Evolutionary conservation across 37 sponge, comb jelly and placozoan genomes (phyloP).

Genomic region (Aphrocallistes beatrix): DNA sequence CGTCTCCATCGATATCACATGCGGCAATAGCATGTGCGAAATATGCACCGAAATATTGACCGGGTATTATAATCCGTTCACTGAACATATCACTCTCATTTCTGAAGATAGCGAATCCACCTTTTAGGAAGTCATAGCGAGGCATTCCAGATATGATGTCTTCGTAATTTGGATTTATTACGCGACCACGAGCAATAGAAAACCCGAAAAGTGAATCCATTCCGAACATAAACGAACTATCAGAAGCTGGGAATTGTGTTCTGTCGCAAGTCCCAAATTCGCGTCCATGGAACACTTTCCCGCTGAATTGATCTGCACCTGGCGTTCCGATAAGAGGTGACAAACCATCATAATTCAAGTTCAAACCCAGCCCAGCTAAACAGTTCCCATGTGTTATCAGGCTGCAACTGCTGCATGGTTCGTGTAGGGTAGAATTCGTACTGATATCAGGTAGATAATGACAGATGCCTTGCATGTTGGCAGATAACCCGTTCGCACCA

Average conservation of each 20-base stretch:
- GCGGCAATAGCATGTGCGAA: neutral
- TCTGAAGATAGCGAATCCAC: neutral
- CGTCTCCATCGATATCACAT: neutral
- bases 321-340: neutral
- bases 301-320: neutral
- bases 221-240: neutral
- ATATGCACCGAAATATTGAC: neutral
- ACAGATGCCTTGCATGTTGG: neutral
- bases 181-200: constrained; percentile 10
- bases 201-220: neutral
- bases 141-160: neutral
- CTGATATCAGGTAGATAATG: neutral
- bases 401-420: neutral
- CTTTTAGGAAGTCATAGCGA: neutral
- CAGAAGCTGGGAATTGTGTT: neutral
- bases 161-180: neutral
- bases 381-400: neutral
- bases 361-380: neutral
- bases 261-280: neutral
- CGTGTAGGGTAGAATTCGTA: neutral
- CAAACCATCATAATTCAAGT: neutral
- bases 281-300: neutral
- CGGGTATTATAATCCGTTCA: neutral
- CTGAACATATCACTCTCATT: neutral
- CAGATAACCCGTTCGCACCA: neutral